Percentiles rank a stretch among this genome's conserved stretches.
Evolutionary conservation across 2,888 invertebrate species (phyloP).

Genomic region (Calliopum simillimum): DNA sequence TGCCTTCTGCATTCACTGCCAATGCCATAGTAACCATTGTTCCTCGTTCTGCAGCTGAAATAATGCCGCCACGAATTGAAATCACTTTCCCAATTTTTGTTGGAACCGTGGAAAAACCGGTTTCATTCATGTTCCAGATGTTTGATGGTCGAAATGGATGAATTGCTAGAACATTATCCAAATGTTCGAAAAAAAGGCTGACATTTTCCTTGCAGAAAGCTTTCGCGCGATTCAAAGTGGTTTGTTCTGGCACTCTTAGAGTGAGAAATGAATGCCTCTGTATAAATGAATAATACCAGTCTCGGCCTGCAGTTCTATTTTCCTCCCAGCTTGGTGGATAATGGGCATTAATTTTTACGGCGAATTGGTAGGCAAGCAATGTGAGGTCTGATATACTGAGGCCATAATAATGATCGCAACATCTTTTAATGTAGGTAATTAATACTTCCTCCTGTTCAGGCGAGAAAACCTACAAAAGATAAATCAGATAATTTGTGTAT

Average conservation of each 20-base stretch:
- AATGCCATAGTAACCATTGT: constrained; percentile 39
- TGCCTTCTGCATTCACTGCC: constrained; percentile 32
- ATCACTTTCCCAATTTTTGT: constrained; percentile 35
- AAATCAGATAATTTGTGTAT: no score
- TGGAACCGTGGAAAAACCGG: constrained; percentile 36
- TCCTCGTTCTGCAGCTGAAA: no score
- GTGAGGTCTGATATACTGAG: no score
- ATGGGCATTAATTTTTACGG: neutral
- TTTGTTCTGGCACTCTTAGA: constrained; percentile 35
- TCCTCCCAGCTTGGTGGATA: constrained; percentile 25
- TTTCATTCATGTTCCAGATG: constrained; percentile 41
- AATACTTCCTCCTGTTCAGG: no score
- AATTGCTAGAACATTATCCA: neutral
- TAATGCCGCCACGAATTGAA: no score
- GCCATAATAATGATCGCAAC: no score
- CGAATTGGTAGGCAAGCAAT: no score
- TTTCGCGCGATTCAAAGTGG: constrained; percentile 50
- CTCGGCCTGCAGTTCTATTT: neutral
- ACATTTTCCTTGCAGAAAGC: constrained; percentile 40
- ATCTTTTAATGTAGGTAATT: no score
- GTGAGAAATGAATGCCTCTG: constrained; percentile 30
- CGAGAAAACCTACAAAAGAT: no score
- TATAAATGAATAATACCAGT: constrained; percentile 38
- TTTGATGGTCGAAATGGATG: neutral
- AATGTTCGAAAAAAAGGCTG: constrained; percentile 33